Conservation (phyloP, 2,113 vertebrate species). For the Tinamus guttatus region DNA sequence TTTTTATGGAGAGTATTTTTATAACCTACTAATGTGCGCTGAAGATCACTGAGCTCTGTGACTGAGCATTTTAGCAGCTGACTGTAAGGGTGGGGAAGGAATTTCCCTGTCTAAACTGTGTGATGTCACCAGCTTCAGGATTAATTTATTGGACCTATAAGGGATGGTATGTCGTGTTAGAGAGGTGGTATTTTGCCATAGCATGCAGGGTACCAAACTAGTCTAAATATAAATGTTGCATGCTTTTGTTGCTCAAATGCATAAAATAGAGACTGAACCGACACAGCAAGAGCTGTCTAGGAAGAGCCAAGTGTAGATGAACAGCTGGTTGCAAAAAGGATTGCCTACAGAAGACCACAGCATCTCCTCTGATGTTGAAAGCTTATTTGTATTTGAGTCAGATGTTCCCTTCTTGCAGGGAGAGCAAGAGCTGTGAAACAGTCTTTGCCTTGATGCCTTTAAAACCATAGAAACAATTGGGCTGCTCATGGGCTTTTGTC, state of each 20-base stretch:
- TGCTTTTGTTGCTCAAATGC: constrained; percentile 9
- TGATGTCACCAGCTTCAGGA: not conserved
- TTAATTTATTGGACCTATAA: constrained; percentile 29
- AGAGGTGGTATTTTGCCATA: constrained; percentile 23
- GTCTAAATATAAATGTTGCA: constrained; percentile 19
- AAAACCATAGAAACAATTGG: not conserved
- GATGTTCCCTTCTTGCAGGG: not conserved
- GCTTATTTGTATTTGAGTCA: not conserved
- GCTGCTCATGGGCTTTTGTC: not conserved
- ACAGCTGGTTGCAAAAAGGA: not conserved
- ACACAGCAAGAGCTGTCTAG: not conserved
- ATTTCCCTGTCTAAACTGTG: not conserved
- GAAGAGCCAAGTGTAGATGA: not conserved
- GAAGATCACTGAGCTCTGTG: not conserved
- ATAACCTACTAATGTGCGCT: not conserved
- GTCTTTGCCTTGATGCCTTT: not conserved
- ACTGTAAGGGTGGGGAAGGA: not conserved
- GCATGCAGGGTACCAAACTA: not conserved
- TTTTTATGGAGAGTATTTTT: not conserved
- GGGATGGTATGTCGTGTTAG: constrained; percentile 40
- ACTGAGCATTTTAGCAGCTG: not conserved
- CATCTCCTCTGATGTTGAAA: not conserved
- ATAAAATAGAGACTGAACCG: not conserved
- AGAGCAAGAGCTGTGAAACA: not conserved
- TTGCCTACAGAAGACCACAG: not conserved